Evolutionary conservation across 2,797 vertebrate species (phyloP).

Genomic region (Cossypha niveicapilla): DNA sequence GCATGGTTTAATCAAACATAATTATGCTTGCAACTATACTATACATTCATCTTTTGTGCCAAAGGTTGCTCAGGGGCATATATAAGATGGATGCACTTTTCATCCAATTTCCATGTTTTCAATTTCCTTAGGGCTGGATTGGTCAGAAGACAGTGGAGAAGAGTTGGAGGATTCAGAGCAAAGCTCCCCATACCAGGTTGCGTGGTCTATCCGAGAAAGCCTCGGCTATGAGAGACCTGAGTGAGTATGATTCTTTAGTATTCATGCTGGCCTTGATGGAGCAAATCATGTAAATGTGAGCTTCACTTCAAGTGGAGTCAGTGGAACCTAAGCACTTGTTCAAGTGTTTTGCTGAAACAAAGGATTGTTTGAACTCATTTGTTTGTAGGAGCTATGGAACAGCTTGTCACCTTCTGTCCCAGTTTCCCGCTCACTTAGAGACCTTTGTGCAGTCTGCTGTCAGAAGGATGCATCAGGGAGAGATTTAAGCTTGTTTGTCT

Average conservation of each 20-base stretch:
- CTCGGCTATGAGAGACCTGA: slow-evolving; percentile 78
- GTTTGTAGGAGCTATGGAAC: background rate
- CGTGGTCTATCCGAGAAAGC: slow-evolving; percentile 84
- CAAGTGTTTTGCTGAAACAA: background rate
- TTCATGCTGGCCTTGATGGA: background rate
- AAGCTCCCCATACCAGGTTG: slow-evolving; percentile 82
- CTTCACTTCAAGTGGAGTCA: background rate
- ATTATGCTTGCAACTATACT: background rate
- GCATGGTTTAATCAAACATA: background rate
- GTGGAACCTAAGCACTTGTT: background rate
- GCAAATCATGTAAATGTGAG: background rate
- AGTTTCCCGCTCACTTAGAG: background rate
- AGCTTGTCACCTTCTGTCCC: background rate
- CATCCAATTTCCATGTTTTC: background rate
- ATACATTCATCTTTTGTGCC: background rate
- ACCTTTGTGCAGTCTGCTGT: background rate
- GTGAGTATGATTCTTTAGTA: slow-evolving; percentile 60
- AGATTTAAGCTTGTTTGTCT: background rate
- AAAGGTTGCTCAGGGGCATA: background rate
- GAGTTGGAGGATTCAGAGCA: slow-evolving; percentile 85
- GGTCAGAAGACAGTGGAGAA: slow-evolving; percentile 97
- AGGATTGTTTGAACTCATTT: slow-evolving; percentile 4
- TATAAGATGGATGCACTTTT: background rate
- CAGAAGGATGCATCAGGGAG: background rate
- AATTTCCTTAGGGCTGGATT: slow-evolving; percentile 86